phyloP scores from a whole-genome alignment of 2,113 vertebrate genomes.

The Tychaedon coryphoeus region DNA sequence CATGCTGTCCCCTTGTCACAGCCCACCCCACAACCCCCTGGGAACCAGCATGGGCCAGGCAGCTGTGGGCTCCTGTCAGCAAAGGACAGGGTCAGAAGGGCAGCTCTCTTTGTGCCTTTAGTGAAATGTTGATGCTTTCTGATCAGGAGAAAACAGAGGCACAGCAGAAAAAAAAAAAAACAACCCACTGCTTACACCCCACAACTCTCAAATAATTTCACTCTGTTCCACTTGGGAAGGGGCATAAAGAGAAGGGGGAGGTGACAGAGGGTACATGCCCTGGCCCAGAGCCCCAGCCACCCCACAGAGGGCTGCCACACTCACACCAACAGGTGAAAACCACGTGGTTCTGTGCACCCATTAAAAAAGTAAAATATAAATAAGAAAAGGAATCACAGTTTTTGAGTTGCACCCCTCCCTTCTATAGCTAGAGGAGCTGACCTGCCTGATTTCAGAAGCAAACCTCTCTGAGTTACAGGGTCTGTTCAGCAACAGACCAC shows the following conservation, averaged over 20 bases:
- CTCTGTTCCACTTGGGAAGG: background rate
- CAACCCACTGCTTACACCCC: too few species aligned
- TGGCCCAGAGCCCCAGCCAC: background rate
- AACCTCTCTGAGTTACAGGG: accelerated
- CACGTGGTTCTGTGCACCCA: accelerated
- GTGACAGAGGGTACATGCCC: background rate
- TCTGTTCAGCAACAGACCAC: background rate
- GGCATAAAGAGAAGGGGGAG: background rate
- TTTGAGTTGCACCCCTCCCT: background rate
- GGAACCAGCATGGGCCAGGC: too few species aligned
- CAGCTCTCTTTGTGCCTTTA: background rate
- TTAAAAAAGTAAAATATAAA: background rate
- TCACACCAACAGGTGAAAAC: background rate
- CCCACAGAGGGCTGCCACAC: background rate
- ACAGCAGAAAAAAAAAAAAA: background rate
- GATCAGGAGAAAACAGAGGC: background rate
- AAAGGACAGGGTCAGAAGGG: background rate
- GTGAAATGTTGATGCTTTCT: background rate
- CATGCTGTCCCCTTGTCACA: background rate
- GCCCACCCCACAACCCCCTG: too few species aligned
- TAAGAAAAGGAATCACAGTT: background rate
- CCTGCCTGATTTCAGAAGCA: background rate
- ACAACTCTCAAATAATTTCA: background rate
- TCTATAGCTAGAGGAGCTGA: background rate
- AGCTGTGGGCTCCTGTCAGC: background rate